phyloP scores from a whole-genome alignment of 2,113 vertebrate species.

The Hemicordylus capensis region DNA sequence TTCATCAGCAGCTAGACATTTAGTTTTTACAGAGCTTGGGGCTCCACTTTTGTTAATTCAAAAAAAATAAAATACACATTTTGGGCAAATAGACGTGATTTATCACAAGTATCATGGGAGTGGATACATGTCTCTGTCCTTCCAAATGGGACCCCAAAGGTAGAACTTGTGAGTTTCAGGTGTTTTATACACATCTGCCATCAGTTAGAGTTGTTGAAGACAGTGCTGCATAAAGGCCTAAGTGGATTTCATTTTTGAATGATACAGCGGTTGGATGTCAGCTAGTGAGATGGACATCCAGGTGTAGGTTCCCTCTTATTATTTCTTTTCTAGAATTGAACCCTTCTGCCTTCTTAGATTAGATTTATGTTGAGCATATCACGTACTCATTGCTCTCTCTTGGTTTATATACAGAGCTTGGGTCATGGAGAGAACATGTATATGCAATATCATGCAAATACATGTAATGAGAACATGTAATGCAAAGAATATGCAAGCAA shows the following conservation, averaged over 20 bases:
- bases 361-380: too few species aligned
- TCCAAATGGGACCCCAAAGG: conserved; percentile 14
- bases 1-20: background rate
- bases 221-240: background rate
- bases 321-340: too few species aligned
- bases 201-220: background rate
- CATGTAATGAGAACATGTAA: too few species aligned
- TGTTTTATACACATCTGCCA: background rate
- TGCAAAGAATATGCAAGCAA: too few species aligned
- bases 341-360: too few species aligned
- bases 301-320: too few species aligned
- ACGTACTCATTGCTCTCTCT: background rate
- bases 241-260: background rate
- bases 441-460: too few species aligned
- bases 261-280: background rate
- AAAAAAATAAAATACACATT: conserved; percentile 1
- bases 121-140: conserved; percentile 16
- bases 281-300: too few species aligned
- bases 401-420: background rate
- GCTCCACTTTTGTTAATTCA: conserved; percentile 29
- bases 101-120: conserved; percentile 27
- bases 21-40: conserved; percentile 14
- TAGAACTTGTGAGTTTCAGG: background rate
- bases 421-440: background rate
- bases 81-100: conserved; percentile 17